These are phyloP conservation scores for Leptoclinus maculatus DNA, from an alignment of 2,797 vertebrate species.

Conservation along the genomic window DNA sequence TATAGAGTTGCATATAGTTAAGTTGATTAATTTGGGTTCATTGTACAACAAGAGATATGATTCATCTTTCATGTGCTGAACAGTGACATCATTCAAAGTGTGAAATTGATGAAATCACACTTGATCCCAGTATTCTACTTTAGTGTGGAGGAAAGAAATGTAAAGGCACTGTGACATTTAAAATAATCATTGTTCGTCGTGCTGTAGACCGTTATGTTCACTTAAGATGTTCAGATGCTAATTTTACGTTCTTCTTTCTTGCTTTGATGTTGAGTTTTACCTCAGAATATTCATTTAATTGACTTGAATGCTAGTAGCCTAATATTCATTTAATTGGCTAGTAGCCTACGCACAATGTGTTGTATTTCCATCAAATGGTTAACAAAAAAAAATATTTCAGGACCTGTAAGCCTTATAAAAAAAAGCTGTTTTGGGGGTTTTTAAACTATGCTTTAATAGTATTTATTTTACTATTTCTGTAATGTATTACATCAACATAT, in stretches of 20 bases:
- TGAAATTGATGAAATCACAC: neutral
- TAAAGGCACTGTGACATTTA: conserved; percentile 26
- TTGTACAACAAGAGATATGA: neutral
- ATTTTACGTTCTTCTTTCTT: conserved; percentile 27
- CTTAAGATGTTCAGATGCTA: conserved; percentile 8
- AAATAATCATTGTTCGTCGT: neutral
- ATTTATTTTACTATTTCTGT: conserved; percentile 64
- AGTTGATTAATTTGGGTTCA: neutral
- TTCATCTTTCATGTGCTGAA: neutral
- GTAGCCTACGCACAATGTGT: conserved; percentile 36
- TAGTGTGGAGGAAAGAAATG: neutral
- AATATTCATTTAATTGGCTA: conserved; percentile 34
- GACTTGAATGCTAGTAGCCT: conserved; percentile 38
- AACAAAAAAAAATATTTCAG: conserved; percentile 45
- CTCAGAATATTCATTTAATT: conserved; percentile 29
- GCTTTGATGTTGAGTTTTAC: conserved; percentile 39
- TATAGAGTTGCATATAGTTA: neutral
- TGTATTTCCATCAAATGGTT: conserved; percentile 34
- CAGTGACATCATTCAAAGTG: neutral
- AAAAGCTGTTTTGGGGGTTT: conserved; percentile 41
- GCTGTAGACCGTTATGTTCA: neutral
- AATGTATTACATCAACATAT: conserved; percentile 50
- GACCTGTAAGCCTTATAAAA: conserved; percentile 62
- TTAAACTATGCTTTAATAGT: conserved; percentile 55
- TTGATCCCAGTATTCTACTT: neutral